Conservation (phyloP, 2,113 vertebrate species). For the Xenus cinereus region DNA sequence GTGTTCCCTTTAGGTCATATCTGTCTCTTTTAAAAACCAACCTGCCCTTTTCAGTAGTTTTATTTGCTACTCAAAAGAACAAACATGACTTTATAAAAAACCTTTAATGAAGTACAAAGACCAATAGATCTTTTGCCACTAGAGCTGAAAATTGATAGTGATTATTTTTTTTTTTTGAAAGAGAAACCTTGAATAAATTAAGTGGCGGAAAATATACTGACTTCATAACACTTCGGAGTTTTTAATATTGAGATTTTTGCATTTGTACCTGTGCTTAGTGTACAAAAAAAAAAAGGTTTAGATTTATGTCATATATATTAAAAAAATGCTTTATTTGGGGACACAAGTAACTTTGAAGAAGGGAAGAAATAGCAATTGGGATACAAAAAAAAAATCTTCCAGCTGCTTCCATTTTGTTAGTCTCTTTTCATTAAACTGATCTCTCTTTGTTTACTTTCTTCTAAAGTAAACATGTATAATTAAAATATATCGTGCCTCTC, state of each 20-base stretch:
- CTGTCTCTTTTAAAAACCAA: slow-evolving; percentile 65
- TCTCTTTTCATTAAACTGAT: not conserved
- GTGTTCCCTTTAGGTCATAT: slow-evolving; percentile 73
- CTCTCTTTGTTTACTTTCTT: not conserved
- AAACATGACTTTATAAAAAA: slow-evolving; percentile 64
- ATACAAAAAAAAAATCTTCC: not conserved
- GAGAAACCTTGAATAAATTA: not conserved
- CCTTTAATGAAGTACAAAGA: slow-evolving; percentile 59
- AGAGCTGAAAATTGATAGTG: slow-evolving; percentile 29
- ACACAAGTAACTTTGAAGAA: not conserved
- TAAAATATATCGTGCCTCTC: not conserved
- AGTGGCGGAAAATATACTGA: not conserved
- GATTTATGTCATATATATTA: not conserved
- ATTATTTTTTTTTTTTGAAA: not conserved
- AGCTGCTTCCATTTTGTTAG: not conserved
- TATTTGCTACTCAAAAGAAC: slow-evolving; percentile 63
- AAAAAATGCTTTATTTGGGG: not conserved
- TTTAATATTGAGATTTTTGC: not conserved
- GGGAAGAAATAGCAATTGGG: not conserved
- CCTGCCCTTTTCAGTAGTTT: slow-evolving; percentile 65
- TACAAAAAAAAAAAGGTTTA: not conserved
- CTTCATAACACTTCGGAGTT: not conserved
- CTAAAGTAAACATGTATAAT: not conserved
- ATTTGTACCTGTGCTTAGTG: not conserved
- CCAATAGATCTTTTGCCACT: slow-evolving; percentile 64